phyloP scores from a whole-genome alignment of 2,113 vertebrate species.

The Zapornia atra region DNA sequence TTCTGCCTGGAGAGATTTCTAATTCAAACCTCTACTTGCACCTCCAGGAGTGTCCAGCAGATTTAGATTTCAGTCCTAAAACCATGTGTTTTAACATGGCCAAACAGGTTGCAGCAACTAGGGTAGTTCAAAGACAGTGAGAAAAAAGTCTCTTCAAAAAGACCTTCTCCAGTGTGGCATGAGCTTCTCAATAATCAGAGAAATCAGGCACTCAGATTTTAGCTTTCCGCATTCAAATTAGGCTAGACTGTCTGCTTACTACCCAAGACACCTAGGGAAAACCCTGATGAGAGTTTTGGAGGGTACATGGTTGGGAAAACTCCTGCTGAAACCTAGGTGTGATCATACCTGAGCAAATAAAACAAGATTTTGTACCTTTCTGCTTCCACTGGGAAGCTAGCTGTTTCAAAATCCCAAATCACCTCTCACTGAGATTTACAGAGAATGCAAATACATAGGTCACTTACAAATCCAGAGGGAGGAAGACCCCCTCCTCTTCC shows the following conservation, averaged over 20 bases:
- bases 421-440: background rate
- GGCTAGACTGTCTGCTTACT: background rate
- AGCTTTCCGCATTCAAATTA: background rate
- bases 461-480: background rate
- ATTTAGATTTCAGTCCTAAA: background rate
- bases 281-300: background rate
- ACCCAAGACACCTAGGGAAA: background rate
- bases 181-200: background rate
- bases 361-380: background rate
- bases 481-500: background rate
- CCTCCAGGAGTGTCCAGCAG: fast-evolving
- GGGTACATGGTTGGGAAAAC: background rate
- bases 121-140: fast-evolving
- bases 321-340: background rate
- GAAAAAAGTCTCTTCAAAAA: background rate
- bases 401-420: background rate
- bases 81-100: background rate
- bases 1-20: background rate
- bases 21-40: background rate
- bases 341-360: background rate
- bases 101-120: background rate
- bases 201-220: background rate
- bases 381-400: background rate
- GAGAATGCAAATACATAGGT: background rate
- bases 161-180: background rate